Evolutionary conservation across 2,888 invertebrate species (phyloP).

Genomic region (Harmothoe impar): DNA sequence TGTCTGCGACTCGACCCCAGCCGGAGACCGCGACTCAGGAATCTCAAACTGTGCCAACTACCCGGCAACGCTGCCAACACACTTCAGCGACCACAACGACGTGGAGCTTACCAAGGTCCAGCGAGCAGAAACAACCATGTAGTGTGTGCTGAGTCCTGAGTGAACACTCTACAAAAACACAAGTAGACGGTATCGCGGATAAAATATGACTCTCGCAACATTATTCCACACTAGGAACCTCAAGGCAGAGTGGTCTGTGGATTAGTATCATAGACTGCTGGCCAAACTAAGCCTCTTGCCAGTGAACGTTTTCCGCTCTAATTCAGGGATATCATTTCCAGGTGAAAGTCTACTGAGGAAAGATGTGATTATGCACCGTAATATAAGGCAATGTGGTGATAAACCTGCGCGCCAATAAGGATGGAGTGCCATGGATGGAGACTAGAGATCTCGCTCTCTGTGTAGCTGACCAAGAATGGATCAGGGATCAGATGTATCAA

Average conservation of each 20-base stretch:
- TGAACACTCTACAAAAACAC: not conserved
- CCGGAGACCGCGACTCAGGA: slow-evolving; percentile 66
- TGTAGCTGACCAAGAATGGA: too few relatives aligned
- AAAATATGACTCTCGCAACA: not conserved
- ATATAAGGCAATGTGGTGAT: too few relatives aligned
- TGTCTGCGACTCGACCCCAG: slow-evolving; percentile 72
- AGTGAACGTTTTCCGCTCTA: not conserved
- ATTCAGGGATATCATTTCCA: not conserved
- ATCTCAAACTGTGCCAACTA: slow-evolving; percentile 66
- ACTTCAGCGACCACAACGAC: slow-evolving; percentile 48
- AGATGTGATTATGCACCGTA: too few relatives aligned
- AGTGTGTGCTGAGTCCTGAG: not conserved
- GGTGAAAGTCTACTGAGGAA: too few relatives aligned
- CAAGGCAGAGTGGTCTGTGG: not conserved
- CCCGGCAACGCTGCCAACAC: slow-evolving; percentile 63
- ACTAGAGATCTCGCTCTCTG: too few relatives aligned
- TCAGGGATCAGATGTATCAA: too few relatives aligned
- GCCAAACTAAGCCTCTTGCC: not conserved
- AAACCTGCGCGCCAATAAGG: not conserved
- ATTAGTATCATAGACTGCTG: not conserved
- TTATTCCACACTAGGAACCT: too few relatives aligned
- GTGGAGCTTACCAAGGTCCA: slow-evolving; percentile 55
- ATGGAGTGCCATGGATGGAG: not conserved
- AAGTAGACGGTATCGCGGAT: not conserved
- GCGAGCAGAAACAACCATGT: slow-evolving; percentile 54